phyloP scores from a whole-genome alignment of 2,113 vertebrate species.

The Falcunculus frontatus region DNA sequence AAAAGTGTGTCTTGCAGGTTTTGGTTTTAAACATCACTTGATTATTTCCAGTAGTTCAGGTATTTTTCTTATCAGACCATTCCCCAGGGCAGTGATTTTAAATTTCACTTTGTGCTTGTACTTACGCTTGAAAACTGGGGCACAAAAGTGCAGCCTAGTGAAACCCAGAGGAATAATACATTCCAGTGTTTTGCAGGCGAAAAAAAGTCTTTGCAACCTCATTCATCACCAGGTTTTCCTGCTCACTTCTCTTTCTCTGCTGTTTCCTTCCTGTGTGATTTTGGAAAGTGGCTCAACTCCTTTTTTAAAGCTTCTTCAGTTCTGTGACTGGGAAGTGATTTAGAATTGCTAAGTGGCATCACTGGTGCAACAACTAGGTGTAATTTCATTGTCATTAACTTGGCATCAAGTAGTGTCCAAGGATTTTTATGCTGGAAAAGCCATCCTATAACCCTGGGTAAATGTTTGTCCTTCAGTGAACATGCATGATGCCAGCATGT shows the following conservation, averaged over 20 bases:
- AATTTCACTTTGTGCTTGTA: background rate
- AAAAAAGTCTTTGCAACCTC: background rate
- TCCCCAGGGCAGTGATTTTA: background rate
- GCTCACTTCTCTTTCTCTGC: background rate
- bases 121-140: background rate
- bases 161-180: background rate
- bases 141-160: background rate
- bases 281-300: background rate
- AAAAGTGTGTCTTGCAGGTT: background rate
- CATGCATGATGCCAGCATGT: rapidly evolving
- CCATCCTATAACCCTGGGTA: background rate
- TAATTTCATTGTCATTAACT: background rate
- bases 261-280: background rate
- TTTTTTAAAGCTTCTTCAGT: background rate
- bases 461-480: background rate
- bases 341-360: background rate
- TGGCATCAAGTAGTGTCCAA: background rate
- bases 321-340: background rate
- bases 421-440: background rate
- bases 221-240: background rate
- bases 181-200: background rate
- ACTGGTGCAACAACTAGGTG: background rate
- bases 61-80: background rate
- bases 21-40: background rate
- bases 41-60: background rate